A percentile compares a stretch with the other conserved stretches of the same genome.
phyloP scores from a whole-genome alignment of 2,888 invertebrate species.

The Tillus elongatus region DNA sequence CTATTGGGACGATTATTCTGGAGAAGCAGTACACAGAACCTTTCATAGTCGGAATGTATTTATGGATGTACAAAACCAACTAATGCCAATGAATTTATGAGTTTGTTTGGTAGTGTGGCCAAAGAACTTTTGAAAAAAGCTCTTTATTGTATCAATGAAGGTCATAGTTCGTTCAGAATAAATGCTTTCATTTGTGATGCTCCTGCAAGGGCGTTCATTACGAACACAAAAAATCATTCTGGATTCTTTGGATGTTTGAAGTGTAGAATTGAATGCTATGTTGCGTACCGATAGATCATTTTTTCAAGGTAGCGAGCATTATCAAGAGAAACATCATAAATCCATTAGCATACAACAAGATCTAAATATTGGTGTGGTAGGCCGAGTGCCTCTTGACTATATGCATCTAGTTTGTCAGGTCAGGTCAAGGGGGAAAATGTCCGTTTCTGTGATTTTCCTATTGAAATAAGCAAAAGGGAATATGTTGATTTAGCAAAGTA shows the following conservation, averaged over 20 bases:
- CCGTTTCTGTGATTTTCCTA: no score
- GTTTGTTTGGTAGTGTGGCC: not conserved
- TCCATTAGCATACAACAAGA: slow-evolving; percentile 17
- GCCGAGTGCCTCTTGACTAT: slow-evolving; percentile 20
- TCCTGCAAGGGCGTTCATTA: slow-evolving; percentile 21
- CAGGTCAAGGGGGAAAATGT: slow-evolving; percentile 19
- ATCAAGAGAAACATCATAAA: slow-evolving; percentile 21
- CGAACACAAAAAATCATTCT: slow-evolving; percentile 19
- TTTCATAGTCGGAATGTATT: slow-evolving; percentile 7
- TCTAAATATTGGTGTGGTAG: slow-evolving; percentile 17
- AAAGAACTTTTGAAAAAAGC: not conserved
- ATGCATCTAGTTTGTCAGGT: slow-evolving; percentile 22
- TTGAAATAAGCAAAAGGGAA: slow-evolving; percentile 9
- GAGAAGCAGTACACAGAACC: slow-evolving; percentile 4
- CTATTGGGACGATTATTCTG: slow-evolving; percentile 1
- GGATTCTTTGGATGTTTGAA: slow-evolving; percentile 21
- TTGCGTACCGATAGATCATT: slow-evolving; percentile 20
- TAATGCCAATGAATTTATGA: slow-evolving; percentile 1
- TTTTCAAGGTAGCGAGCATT: slow-evolving; percentile 9
- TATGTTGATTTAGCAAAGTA: slow-evolving; percentile 10
- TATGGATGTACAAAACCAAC: slow-evolving; percentile 9
- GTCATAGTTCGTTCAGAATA: slow-evolving; percentile 12
- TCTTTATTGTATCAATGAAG: no score
- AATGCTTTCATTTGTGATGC: slow-evolving; percentile 22
- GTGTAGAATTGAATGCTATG: slow-evolving; percentile 15